Conservation (phyloP, 2,113 vertebrate species). For the Sigmodon hispidus region DNA sequence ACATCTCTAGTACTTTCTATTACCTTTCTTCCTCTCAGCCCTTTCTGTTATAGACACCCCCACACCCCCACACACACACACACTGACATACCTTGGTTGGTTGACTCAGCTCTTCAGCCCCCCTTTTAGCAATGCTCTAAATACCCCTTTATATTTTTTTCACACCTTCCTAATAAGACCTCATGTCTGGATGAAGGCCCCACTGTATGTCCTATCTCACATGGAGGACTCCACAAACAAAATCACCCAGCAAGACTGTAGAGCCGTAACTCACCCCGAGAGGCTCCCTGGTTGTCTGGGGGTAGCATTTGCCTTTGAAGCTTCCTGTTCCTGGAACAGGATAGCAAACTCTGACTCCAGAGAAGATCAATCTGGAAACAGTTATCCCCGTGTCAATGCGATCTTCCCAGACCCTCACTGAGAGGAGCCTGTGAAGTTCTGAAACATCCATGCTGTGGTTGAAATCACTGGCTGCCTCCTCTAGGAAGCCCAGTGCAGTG, state of each 20-base stretch:
- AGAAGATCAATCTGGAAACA: not conserved
- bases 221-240: fast-evolving
- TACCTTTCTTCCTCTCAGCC: fast-evolving
- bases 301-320: not conserved
- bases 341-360: not conserved
- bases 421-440: not conserved
- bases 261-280: not conserved
- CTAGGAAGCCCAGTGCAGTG: not conserved
- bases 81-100: fast-evolving
- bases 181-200: not conserved
- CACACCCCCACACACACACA: fast-evolving
- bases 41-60: not conserved
- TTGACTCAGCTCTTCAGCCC: too few relatives aligned
- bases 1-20: not conserved
- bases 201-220: not conserved
- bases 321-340: not conserved
- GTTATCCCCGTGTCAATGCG: not conserved
- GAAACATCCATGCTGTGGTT: not conserved
- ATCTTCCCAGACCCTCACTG: fast-evolving
- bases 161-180: too few relatives aligned
- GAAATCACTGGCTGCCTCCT: not conserved
- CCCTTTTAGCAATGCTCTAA: not conserved
- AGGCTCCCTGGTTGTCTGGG: not conserved
- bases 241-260: too few relatives aligned
- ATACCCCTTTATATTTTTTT: too few relatives aligned